Evolutionary conservation across 2,888 invertebrate genomes (phyloP).

Genomic region (Xylota sylvarum): DNA sequence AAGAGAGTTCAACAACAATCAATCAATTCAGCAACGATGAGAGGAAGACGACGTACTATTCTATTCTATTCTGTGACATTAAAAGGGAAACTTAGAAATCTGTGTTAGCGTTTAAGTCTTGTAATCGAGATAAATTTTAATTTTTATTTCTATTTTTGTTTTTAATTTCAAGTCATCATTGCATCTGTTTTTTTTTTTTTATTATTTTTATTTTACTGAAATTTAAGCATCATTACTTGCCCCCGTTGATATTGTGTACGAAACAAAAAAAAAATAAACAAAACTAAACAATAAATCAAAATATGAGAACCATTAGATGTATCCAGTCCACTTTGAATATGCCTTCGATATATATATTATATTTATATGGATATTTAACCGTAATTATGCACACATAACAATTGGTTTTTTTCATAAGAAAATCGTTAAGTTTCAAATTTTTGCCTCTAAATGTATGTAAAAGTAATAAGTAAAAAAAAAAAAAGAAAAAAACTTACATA

Average conservation of each 20-base stretch:
- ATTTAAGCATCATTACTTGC: constrained; percentile 62
- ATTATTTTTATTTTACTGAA: not conserved
- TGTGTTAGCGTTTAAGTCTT: constrained; percentile 70
- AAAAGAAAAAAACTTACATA: constrained; percentile 26
- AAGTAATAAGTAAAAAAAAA: constrained; percentile 12
- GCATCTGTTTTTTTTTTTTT: not conserved
- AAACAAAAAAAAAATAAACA: constrained; percentile 18
- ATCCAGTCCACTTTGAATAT: constrained; percentile 69
- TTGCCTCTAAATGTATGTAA: constrained; percentile 68
- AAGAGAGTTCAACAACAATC: constrained; percentile 55
- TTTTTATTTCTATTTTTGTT: constrained; percentile 24
- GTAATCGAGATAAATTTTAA: constrained; percentile 51
- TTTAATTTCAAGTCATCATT: constrained; percentile 8
- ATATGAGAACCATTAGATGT: constrained; percentile 28
- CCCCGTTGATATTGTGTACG: constrained; percentile 62
- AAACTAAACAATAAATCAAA: constrained; percentile 18
- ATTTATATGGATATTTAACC: constrained; percentile 39
- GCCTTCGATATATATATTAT: constrained; percentile 64
- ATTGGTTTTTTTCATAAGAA: constrained; percentile 42
- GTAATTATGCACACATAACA: constrained; percentile 29
- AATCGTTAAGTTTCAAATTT: constrained; percentile 55
- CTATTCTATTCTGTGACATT: constrained; percentile 73
- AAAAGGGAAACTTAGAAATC: constrained; percentile 75
- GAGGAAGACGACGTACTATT: constrained; percentile 54
- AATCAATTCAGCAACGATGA: constrained; percentile 57